Percentiles rank a stretch among this genome's conserved stretches.
Conservation (phyloP, 2,888 invertebrate species). For the Ochropleura leucogaster region DNA sequence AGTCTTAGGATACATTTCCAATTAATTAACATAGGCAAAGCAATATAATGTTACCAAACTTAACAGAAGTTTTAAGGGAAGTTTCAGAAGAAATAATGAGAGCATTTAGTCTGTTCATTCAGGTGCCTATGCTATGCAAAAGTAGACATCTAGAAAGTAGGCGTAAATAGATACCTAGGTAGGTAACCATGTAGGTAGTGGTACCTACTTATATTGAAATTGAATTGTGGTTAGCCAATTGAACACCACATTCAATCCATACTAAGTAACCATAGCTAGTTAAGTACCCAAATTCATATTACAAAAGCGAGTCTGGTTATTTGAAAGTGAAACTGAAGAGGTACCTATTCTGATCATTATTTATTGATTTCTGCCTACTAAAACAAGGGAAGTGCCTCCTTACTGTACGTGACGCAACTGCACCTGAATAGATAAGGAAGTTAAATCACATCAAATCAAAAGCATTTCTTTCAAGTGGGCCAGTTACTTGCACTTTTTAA, state of each 20-base stretch:
- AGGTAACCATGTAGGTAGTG: no score
- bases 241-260: background rate
- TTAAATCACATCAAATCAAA: no score
- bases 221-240: constrained; percentile 15
- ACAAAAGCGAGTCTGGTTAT: background rate
- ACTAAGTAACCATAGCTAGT: background rate
- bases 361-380: no score
- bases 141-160: background rate
- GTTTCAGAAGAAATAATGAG: background rate
- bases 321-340: background rate
- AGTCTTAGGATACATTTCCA: background rate
- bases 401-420: background rate
- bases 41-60: background rate
- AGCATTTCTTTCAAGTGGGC: no score
- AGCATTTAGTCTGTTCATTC: background rate
- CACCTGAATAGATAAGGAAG: background rate
- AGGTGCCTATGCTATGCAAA: background rate
- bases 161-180: background rate
- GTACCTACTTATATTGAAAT: constrained; percentile 12
- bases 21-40: background rate
- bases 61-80: no score
- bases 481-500: no score
- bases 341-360: background rate
- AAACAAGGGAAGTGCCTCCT: background rate
- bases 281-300: background rate